Percentiles rank a stretch among this genome's conserved stretches.
Evolutionary conservation across 2,888 invertebrate species (phyloP).

Genomic region (Sminthurinus aureus): DNA sequence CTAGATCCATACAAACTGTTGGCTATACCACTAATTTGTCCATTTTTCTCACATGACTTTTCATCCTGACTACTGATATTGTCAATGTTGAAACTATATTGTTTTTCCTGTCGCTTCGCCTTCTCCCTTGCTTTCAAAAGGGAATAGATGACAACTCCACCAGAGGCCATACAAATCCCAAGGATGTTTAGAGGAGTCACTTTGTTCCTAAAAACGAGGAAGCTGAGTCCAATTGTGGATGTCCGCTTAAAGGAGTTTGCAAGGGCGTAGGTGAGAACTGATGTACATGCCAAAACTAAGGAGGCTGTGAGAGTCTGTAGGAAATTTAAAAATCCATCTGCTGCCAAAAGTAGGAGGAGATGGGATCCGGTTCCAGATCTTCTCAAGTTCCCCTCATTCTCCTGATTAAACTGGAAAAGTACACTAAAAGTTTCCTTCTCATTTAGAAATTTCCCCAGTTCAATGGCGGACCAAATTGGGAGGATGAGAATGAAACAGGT

Average conservation of each 20-base stretch:
- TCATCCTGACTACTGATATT: too few relatives aligned
- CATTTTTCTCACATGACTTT: too few relatives aligned
- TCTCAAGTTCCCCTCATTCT: too few relatives aligned
- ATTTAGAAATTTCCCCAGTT: constrained; percentile 61
- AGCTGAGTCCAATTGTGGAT: constrained; percentile 86
- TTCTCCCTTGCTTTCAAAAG: constrained; percentile 67
- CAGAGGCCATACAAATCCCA: constrained; percentile 89
- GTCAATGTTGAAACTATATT: too few relatives aligned
- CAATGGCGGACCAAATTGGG: constrained; percentile 83
- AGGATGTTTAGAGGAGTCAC: constrained; percentile 84
- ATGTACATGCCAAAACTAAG: constrained; percentile 85
- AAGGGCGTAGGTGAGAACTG: constrained; percentile 93
- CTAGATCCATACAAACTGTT: too few relatives aligned
- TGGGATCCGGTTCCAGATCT: too few relatives aligned
- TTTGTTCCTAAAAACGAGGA: constrained; percentile 88
- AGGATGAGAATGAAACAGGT: constrained; percentile 78
- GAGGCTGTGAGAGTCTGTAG: constrained; percentile 88
- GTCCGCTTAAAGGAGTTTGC: constrained; percentile 94
- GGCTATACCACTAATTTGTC: too few relatives aligned
- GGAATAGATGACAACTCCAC: constrained; percentile 91
- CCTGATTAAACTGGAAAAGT: too few relatives aligned
- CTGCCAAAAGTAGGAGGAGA: constrained; percentile 62
- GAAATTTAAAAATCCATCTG: constrained; percentile 90
- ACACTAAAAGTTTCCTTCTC: too few relatives aligned
- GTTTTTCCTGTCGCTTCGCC: constrained; percentile 14